These are phyloP conservation scores for Brachionus calyciflorus DNA, from an alignment of 1,140 invertebrate genomes.

Conservation along the genomic window DNA sequence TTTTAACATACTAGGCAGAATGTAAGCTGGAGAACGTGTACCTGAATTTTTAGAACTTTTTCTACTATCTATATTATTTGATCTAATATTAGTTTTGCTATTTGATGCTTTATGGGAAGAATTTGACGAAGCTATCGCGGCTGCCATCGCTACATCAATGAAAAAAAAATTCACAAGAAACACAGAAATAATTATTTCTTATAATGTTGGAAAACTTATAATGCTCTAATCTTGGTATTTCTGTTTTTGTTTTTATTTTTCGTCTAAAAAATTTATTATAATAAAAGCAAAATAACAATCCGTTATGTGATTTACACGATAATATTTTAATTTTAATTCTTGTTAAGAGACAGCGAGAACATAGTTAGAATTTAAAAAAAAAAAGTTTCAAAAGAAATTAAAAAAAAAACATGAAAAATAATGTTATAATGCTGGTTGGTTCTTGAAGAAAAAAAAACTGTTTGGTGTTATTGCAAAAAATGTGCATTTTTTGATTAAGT, in stretches of 20 bases:
- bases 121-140: conserved; percentile 16
- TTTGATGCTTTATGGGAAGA: neutral
- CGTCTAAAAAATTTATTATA: conserved; percentile 20
- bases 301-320: conserved; percentile 16
- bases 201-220: no score
- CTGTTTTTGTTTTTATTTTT: neutral
- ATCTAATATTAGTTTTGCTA: conserved; percentile 10
- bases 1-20: neutral
- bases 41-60: conserved; percentile 6
- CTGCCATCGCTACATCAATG: conserved; percentile 19
- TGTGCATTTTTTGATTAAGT: no score
- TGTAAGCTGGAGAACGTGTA: neutral
- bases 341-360: conserved; percentile 13
- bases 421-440: neutral
- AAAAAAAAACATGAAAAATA: neutral
- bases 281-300: neutral
- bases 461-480: conserved; percentile 25
- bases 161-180: neutral
- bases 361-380: neutral
- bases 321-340: neutral
- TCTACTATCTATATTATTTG: conserved; percentile 24
- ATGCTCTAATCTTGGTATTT: no score
- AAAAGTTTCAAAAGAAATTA: neutral
- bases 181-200: no score
- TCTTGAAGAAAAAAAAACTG: no score